Base-by-base conservation (phyloP, 2,888 invertebrate genomes). In the Diplolepis rosae region DNA sequence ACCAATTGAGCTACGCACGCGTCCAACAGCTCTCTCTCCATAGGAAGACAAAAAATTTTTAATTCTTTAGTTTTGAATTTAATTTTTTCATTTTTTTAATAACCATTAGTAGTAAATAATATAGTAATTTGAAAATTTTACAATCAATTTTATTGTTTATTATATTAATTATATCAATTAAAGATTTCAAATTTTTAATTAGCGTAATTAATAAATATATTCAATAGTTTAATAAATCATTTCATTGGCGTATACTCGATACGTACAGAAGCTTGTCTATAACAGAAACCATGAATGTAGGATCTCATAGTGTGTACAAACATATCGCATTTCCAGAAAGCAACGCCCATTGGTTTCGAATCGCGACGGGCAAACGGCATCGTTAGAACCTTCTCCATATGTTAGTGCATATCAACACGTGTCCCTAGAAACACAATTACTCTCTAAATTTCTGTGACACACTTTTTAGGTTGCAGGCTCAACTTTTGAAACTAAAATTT, bases 261-360 rank as follows among this genome's bases (percentile, higher is more conserved):
- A n/a, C n/a, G 28, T 28, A 52, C 42, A 39, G 50, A 52, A 42
- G 68, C 52, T 22, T 56, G 32, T 51, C 39, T 61, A 61, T 39
- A 61, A 39, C 39, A 27, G 61, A 61, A 24, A 24, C 13, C 13
- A 50, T 35, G 50, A 48, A 18, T 56, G 35, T 54, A 24, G 11
- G 52, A 45, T 56, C 22, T 72, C 52, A 22, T 56, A 51, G 74
- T 71, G 70, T 67, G 61, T 73, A 83, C 82, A 85, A 82, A 82
- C 82, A 82, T 85, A 85, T 85, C 84, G 76, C 77, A 72, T 85
- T 85, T 83, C 85, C 74, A 70, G 79, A 80, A 83, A 83, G 82
- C 82, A 78, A 79, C 80, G 84, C 84, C 85, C 84, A 84, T 84
- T 74, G 77, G 78, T 82, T 81, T 85, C 82, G 79, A 79, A 82